Evolutionary conservation across 2,888 invertebrate species (phyloP).

Genomic region (Nomada lathburiana): DNA sequence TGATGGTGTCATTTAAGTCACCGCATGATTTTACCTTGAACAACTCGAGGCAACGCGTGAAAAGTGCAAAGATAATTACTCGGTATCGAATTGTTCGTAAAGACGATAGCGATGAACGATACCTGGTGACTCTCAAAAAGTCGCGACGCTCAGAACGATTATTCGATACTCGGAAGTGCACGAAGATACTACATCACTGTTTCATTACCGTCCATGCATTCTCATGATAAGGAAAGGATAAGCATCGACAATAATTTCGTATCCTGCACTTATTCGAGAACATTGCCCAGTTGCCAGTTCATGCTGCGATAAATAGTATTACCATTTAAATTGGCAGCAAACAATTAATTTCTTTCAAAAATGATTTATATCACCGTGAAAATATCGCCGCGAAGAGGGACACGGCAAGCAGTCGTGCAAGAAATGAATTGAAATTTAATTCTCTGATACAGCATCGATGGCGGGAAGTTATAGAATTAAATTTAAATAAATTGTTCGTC

Average conservation of each 20-base stretch:
- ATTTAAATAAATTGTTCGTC: too few relatives aligned
- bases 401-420: not conserved
- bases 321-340: not conserved
- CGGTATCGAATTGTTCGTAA: conserved; percentile 9
- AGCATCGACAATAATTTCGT: not conserved
- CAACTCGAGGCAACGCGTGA: not conserved
- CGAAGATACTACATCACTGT: conserved; percentile 16
- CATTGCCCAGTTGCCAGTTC: not conserved
- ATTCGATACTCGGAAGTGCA: conserved; percentile 27
- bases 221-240: not conserved
- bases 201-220: conserved; percentile 1
- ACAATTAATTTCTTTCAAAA: not conserved
- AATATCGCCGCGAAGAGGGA: not conserved
- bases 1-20: not conserved
- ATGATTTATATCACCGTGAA: not conserved
- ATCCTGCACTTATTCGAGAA: not conserved
- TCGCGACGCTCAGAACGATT: conserved; percentile 6
- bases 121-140: conserved; percentile 3
- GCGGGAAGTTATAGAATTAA: too few relatives aligned
- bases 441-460: too few relatives aligned
- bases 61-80: conserved; percentile 3
- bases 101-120: conserved; percentile 23
- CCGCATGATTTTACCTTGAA: not conserved
- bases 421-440: not conserved
- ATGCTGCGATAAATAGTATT: not conserved